Evolutionary conservation across 2,888 invertebrate species (phyloP).

Genomic region (Dasysyrphus tricinctus): DNA sequence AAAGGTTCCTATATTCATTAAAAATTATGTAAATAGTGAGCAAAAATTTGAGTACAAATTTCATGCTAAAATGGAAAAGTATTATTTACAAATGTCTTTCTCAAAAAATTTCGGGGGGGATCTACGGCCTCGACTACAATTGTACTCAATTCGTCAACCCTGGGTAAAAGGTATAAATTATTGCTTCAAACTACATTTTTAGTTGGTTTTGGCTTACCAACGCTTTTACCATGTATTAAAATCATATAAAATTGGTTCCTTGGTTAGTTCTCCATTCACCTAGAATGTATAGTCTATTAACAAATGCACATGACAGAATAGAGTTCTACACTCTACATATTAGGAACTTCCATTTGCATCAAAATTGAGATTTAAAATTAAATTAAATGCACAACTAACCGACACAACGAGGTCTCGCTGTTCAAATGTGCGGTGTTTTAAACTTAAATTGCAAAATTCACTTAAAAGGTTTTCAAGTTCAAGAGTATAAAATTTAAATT

Average conservation of each 20-base stretch:
- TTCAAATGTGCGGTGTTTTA: conserved; percentile 34
- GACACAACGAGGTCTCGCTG: neutral
- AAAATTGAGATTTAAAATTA: conserved; percentile 54
- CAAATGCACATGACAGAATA: neutral
- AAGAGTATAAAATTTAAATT: conserved; percentile 29
- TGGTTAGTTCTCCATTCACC: neutral
- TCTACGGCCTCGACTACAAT: too few species aligned
- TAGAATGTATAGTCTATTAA: neutral
- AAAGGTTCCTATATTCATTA: too few species aligned
- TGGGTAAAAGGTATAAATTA: neutral
- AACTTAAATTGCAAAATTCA: conserved; percentile 67
- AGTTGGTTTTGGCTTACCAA: neutral
- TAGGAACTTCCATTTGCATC: neutral
- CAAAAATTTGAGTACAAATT: too few species aligned
- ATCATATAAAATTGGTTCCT: neutral
- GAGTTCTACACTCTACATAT: neutral
- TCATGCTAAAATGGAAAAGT: too few species aligned
- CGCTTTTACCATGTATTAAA: neutral
- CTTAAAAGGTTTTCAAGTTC: conserved; percentile 54
- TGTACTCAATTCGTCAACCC: neutral
- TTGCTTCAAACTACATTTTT: neutral
- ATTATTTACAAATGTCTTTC: too few species aligned
- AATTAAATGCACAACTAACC: conserved; percentile 49
- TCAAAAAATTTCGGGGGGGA: too few species aligned
- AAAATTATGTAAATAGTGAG: too few species aligned